Evolutionary conservation across 2,113 vertebrate species (phyloP), one percentile per base, ranked within the genome.

Genomic region (Engystomops pustulosus): DNA sequence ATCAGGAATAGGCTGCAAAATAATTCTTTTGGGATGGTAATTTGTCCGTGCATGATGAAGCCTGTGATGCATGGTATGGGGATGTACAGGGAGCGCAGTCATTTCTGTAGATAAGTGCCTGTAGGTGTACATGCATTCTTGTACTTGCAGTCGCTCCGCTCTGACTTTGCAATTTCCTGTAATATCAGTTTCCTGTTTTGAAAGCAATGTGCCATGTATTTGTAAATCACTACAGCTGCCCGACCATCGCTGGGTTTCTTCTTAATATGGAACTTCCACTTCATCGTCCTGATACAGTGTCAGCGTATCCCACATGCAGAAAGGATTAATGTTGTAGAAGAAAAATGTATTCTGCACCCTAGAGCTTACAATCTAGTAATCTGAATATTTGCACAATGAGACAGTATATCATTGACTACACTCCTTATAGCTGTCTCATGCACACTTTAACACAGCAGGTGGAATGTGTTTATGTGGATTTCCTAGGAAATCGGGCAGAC

Each of bases 101-200:
- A 60, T 77, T 77, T 77, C n/a, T 55, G 49, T 32, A 77, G 49
- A 32, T 47, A 44, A 34, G 3, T 1, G 20, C 69, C 45, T 8
- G 41, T 44, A 72, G 70, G 44, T 30, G 71, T 32, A 49, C 32
- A 72, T 36, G 51, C 51, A 25, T 58, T 78, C 20, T 41, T 15
- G n/a, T 34, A 58, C 74, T 77, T 77, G 74, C 74, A 77, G 23
- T 62, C 14, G 6, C 25, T 79, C 32, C 12, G 38, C 17, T 38
- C 38, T 79, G 77, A 65, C 77, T 65, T 36, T 65, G 58, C 77
- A 79, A 47, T 79, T 79, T 79, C 77, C 77, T 79, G 77, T 79
- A 67, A 79, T 65, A 79, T 32, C 18, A 47, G 38, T 62, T 79
- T 79, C 58, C 75, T 78, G 55, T 67, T 79, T 45, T 67, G 77